phyloP scores from a whole-genome alignment of 2,113 vertebrate genomes.

The Phalacrocorax brasilianus region DNA sequence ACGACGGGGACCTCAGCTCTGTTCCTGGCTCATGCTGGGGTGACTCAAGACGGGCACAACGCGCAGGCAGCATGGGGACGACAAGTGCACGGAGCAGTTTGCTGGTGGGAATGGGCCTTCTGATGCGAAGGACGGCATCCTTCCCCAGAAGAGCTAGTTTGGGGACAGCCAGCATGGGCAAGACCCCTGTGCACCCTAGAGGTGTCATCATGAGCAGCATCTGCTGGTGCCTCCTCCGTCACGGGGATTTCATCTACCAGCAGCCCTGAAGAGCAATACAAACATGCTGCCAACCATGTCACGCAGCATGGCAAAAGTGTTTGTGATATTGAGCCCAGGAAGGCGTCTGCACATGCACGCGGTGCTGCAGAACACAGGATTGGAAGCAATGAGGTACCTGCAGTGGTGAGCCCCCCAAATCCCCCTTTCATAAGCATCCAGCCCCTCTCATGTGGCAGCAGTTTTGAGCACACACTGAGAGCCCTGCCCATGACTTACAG shows the following conservation, averaged over 20 bases:
- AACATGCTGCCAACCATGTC: rapidly evolving
- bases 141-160: background rate
- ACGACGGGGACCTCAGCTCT: rapidly evolving
- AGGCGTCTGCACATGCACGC: rapidly evolving
- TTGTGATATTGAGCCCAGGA: rapidly evolving
- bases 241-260: background rate
- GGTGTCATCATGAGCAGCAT: background rate
- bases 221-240: background rate
- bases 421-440: background rate
- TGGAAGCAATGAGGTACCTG: background rate
- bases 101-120: background rate
- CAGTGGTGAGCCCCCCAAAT: background rate
- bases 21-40: background rate
- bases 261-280: background rate
- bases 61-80: background rate
- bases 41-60: rapidly evolving
- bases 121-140: too few relatives aligned
- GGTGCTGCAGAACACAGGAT: background rate
- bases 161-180: background rate
- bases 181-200: background rate
- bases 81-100: background rate
- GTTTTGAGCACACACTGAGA: rapidly evolving
- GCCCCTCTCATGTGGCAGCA: rapidly evolving
- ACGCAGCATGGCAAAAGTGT: background rate
- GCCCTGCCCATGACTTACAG: background rate